Evolutionary conservation across 2,113 vertebrate genomes (phyloP).

Genomic region (Corvus cornix): DNA sequence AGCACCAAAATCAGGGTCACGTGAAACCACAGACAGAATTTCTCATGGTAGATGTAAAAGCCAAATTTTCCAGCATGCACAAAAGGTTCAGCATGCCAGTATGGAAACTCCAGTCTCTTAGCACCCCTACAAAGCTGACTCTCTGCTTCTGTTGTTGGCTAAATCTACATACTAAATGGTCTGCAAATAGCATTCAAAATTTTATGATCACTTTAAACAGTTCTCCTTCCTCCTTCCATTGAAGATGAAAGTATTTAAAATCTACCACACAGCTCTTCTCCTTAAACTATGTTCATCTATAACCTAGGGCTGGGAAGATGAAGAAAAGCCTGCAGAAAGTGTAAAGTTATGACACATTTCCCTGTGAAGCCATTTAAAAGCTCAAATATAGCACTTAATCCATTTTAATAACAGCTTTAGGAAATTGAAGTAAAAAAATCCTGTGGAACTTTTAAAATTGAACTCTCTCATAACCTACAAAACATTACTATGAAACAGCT

Average conservation of each 20-base stretch:
- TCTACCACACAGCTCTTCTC: not conserved
- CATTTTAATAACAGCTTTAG: not conserved
- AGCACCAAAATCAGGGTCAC: not conserved
- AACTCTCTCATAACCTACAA: not conserved
- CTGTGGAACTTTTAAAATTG: not conserved
- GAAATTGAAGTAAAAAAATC: not conserved
- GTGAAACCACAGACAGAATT: not conserved
- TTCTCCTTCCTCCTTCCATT: not conserved
- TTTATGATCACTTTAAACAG: not conserved
- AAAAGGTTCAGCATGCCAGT: not conserved
- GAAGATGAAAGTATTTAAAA: constrained; percentile 16
- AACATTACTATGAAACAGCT: not conserved
- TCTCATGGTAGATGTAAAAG: not conserved
- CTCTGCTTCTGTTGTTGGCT: not conserved
- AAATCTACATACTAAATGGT: not conserved
- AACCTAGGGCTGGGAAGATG: not conserved
- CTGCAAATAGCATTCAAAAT: not conserved
- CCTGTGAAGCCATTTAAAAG: not conserved
- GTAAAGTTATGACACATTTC: not conserved
- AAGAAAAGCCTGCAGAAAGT: constrained; percentile 4
- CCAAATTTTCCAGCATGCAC: not conserved
- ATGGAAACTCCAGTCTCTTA: not conserved
- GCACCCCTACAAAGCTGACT: not conserved
- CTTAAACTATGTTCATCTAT: not conserved
- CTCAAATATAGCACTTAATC: not conserved